A percentile compares a stretch with the other conserved stretches of the same genome.
phyloP scores from a whole-genome alignment of 2,797 vertebrate genomes.

The Phyllotis vaccarum region DNA sequence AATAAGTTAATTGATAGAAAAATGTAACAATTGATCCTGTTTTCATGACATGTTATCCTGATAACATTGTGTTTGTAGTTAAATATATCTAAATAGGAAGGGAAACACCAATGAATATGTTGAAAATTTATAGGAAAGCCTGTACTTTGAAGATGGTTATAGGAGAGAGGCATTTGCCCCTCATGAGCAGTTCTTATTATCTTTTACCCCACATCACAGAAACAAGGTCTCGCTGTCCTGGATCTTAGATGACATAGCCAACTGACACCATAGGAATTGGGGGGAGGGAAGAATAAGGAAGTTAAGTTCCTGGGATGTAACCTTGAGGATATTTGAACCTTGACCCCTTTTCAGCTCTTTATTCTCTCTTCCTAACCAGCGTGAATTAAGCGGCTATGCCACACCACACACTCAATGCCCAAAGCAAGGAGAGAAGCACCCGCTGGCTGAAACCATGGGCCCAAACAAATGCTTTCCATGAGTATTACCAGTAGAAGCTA shows the following conservation, averaged over 20 bases:
- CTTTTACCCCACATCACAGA: background rate
- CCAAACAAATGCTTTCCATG: background rate
- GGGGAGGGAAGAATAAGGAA: background rate
- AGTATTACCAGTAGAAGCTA: background rate
- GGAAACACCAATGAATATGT: background rate
- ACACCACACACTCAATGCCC: background rate
- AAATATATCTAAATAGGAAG: constrained; percentile 20
- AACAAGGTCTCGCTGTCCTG: background rate
- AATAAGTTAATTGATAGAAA: constrained; percentile 45
- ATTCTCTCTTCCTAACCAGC: background rate
- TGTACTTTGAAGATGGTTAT: background rate
- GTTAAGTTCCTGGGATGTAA: background rate
- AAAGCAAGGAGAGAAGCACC: background rate
- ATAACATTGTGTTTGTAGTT: constrained; percentile 33
- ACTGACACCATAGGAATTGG: too few species aligned
- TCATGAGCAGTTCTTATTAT: background rate
- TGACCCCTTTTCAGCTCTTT: background rate
- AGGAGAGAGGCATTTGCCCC: background rate
- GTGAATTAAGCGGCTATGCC: too few species aligned
- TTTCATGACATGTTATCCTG: background rate
- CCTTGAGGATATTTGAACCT: background rate
- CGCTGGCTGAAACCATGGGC: background rate
- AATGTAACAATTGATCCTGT: constrained; percentile 1
- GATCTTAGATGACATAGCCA: background rate
- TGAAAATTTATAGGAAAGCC: background rate